These are phyloP conservation scores for Sylvicapra grimmia DNA, from an alignment of 2,113 vertebrate species.

Conservation along the genomic window DNA sequence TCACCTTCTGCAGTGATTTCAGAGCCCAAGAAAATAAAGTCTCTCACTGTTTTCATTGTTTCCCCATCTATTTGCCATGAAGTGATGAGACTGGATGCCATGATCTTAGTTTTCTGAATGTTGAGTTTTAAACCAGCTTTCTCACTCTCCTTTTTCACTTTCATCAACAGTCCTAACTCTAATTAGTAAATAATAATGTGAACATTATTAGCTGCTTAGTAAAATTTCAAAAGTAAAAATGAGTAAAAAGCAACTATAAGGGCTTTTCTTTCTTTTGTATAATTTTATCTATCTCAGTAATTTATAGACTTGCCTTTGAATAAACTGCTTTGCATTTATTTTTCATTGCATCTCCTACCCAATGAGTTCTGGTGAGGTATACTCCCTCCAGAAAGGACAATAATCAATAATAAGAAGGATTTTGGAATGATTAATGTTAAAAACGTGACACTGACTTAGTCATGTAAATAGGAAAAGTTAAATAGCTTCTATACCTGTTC, in stretches of 20 bases:
- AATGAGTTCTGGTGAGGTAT: neutral
- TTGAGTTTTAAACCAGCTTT: neutral
- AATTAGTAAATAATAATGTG: neutral
- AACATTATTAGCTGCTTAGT: neutral
- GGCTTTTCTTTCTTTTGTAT: neutral
- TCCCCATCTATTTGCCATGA: neutral
- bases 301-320: neutral
- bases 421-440: slow-evolving; percentile 1
- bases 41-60: neutral
- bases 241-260: neutral
- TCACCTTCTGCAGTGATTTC: neutral
- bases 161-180: neutral
- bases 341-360: neutral
- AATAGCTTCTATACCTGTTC: neutral
- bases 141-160: neutral
- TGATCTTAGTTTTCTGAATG: neutral
- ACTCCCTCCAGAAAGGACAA: slow-evolving; percentile 26
- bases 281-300: neutral
- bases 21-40: neutral
- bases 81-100: neutral
- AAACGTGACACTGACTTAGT: slow-evolving; percentile 11
- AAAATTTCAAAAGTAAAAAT: slow-evolving; percentile 11
- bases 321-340: slow-evolving; percentile 34
- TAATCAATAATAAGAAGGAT: neutral
- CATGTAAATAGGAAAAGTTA: neutral